A percentile compares a stretch with the other conserved stretches of the same genome.
These are phyloP conservation scores for Orchesella flavescens DNA, from an alignment of 2,888 invertebrate genomes.

Conservation along the genomic window DNA sequence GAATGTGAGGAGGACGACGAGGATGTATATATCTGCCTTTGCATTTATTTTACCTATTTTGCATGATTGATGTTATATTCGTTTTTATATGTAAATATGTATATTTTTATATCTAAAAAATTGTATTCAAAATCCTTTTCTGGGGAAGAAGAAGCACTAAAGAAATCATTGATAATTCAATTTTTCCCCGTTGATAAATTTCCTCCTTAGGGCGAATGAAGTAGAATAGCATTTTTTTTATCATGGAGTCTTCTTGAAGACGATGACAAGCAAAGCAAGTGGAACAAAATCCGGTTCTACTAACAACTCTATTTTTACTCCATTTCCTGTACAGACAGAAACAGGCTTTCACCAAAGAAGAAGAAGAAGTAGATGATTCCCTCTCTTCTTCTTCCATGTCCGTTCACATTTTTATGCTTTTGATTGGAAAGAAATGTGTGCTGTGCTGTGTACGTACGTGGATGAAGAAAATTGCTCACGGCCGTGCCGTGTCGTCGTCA, in stretches of 20 bases:
- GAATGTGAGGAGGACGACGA: too few species aligned
- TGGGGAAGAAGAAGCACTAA: not conserved
- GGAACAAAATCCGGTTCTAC: conserved; percentile 39
- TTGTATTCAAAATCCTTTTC: not conserved
- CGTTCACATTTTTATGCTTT: conserved; percentile 21
- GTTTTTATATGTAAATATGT: not conserved
- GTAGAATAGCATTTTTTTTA: conserved; percentile 13
- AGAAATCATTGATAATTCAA: conserved; percentile 59
- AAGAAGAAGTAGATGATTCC: not conserved
- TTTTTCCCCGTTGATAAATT: conserved; percentile 34
- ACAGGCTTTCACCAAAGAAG: not conserved
- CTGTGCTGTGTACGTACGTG: not conserved
- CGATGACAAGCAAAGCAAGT: conserved; percentile 11
- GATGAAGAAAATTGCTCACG: conserved; percentile 37
- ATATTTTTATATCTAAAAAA: not conserved
- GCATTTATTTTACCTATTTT: too few species aligned
- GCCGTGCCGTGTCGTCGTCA: conserved; percentile 17
- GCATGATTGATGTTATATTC: too few species aligned
- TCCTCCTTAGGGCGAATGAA: conserved; percentile 44
- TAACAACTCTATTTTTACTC: conserved; percentile 49
- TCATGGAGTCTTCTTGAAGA: conserved; percentile 13
- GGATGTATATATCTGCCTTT: too few species aligned
- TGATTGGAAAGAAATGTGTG: conserved; percentile 37
- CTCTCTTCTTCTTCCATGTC: not conserved
- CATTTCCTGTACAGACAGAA: conserved; percentile 34